Base-by-base conservation (phyloP, 2,888 invertebrate genomes). In the Dicyrtomina minuta region DNA sequence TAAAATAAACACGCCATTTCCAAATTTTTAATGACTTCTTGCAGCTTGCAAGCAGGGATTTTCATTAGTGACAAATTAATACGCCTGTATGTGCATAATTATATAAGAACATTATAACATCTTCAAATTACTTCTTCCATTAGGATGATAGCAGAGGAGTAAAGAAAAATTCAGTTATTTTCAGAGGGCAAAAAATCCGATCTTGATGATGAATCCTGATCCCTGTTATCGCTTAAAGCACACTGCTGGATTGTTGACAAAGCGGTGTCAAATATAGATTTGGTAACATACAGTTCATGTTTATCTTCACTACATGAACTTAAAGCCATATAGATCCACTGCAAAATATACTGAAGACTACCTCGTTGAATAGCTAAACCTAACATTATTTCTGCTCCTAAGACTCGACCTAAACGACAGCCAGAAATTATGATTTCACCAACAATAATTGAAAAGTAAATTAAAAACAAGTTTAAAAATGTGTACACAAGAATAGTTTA, bases 281-380 rank as follows among this genome's bases (percentile, higher is more conserved):
- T 72, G 1, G 72, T 71, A 4, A 78, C 61, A 51, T 74, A 73
- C 49, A 72, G 65, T 65, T 65, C 53, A 12, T 70, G 59, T 67
- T 73, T 70, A 33, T 68, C 58, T 53, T 55, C 55, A 6, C 73
- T 70, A 80, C 76, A 74, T 39, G 81, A 80, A 74, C 79, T 78
- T 70, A 87, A 81, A 13, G 87, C 86, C 84, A 87, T 84, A 72
- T 86, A 85, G 58, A 88, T 84, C 88, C 88, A 88, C 77, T 87
- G 86, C 56, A 88, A 80, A 24, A 88, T 80, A 79, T 85, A 85
- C 51, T 86, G 80, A 22, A 88, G 81, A 13, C 86, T 86, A 20
- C 87, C 87, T 74, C 87, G 80, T 81, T 88, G 88, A 39, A 86
- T 80, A 15, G 86, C 85, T 49, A 88, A 78, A 5, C 84, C 83